Evolutionary conservation across 92 coral and sea anemone genomes (phyloP), one percentile per base, ranked within the genome.

Genomic region (Phenganax subtilis): DNA sequence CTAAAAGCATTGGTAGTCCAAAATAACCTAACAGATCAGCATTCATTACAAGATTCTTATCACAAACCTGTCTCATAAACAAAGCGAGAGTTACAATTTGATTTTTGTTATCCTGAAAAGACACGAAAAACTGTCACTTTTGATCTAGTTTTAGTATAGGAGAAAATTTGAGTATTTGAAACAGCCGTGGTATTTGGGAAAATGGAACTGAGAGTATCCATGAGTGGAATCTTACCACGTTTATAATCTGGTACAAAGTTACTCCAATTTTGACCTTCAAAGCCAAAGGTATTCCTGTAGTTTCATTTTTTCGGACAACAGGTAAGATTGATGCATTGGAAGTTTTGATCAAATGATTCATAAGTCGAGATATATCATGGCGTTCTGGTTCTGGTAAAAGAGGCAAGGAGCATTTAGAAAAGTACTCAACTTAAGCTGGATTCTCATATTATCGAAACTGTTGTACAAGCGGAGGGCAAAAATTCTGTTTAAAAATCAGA

Each of bases 51-150:
- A 8, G 1, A 16, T 69, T 10, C 29, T 9, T 65, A 20, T 73
- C 9, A 16, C 77, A 11, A 52, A 73, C 77, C 77, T 73, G 77
- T 73, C 77, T 73, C 77, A 73, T 73, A 54, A 73, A 73, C 54
- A 73, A 20, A 4, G 77, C 58, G 16, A 73, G 20, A 12, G 77
- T 73, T 9, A 73, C 77, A 8, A 73, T 73, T 16, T 73, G 77
- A 55, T 73, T 73, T 16, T 73, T 73, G 77, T 73, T 73, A 54
- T 73, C 77, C 77, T 73, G 44, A 7, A 53, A 73, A 52, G 27
- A 8, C 17, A 61, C 1, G 25, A 6, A 8, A 7, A 61, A 61
- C 5, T 12, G 67, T 15, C 67, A 61, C 27, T 37, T 37, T 37
- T 37, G 3, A 37, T 37, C 5, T 37, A 37, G 47, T 37, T 2